Conservation (phyloP, 1,140 invertebrate genomes). For the Drosophila nebulosa region DNA sequence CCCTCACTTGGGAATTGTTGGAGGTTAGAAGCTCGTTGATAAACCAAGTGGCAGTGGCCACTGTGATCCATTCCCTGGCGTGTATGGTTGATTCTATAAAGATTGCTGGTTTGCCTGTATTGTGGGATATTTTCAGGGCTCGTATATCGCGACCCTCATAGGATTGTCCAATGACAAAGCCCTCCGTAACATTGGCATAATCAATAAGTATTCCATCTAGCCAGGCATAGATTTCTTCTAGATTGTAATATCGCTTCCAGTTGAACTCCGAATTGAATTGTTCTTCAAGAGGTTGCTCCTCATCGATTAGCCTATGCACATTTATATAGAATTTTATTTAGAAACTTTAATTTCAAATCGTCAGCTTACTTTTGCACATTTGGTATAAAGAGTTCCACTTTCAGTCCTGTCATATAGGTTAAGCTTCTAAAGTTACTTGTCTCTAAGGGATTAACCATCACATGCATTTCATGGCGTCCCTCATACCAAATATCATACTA, state of each 20-base stretch:
- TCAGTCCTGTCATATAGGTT: slow-evolving; percentile 20
- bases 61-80: slow-evolving; percentile 83
- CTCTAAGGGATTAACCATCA: slow-evolving; percentile 64
- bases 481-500: slow-evolving; percentile 67
- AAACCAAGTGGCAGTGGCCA: slow-evolving; percentile 83
- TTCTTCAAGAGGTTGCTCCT: slow-evolving; percentile 37
- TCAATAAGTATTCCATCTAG: slow-evolving; percentile 72
- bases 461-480: slow-evolving; percentile 37
- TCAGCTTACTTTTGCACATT: slow-evolving; percentile 63
- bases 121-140: slow-evolving; percentile 84
- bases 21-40: slow-evolving; percentile 82
- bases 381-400: slow-evolving; percentile 42
- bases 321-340: too few relatives aligned
- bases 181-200: slow-evolving; percentile 65
- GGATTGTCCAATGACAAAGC: slow-evolving; percentile 78
- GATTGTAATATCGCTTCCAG: slow-evolving; percentile 81
- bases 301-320: slow-evolving; percentile 61
- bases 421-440: slow-evolving; percentile 30
- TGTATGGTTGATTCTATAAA: slow-evolving; percentile 84
- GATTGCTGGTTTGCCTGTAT: slow-evolving; percentile 81
- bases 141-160: slow-evolving; percentile 84
- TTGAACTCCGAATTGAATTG: slow-evolving; percentile 52
- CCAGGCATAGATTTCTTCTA: slow-evolving; percentile 82
- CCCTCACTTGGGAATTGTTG: slow-evolving; percentile 55
- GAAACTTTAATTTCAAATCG: background rate